Evolutionary conservation across 2,797 vertebrate species (phyloP).

Genomic region (Bryconaethiops microstoma): DNA sequence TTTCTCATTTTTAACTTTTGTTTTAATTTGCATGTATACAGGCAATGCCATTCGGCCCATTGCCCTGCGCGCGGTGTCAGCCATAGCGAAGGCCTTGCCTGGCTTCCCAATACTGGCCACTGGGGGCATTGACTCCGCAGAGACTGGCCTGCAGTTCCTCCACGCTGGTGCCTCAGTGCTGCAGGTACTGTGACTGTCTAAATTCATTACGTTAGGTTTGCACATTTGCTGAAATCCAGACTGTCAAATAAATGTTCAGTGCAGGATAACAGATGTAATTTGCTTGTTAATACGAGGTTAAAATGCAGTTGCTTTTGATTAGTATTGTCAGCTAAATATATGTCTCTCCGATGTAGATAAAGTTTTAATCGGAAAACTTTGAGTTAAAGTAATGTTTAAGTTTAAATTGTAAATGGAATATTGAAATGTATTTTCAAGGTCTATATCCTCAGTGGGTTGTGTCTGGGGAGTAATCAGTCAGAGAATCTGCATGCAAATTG

Average conservation of each 20-base stretch:
- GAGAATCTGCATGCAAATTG: conserved; percentile 70
- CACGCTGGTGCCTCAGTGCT: conserved; percentile 89
- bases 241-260: not conserved
- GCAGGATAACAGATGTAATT: not conserved
- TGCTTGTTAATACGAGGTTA: conserved; percentile 29
- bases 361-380: conserved; percentile 58
- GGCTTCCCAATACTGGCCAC: conserved; percentile 90
- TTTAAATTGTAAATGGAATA: conserved; percentile 60
- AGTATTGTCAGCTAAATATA: conserved; percentile 27
- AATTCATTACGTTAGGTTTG: not conserved
- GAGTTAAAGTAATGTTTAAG: conserved; percentile 58
- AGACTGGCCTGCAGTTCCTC: conserved; percentile 90
- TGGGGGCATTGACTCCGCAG: conserved; percentile 94
- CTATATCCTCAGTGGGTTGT: conserved; percentile 61
- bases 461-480: conserved; percentile 66
- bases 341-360: conserved; percentile 38
- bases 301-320: conserved; percentile 41
- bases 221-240: conserved; percentile 2
- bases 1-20: conserved; percentile 4
- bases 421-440: conserved; percentile 66
- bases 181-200: conserved; percentile 76
- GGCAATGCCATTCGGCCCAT: conserved; percentile 92
- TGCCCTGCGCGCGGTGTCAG: conserved; percentile 86
- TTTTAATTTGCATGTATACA: conserved; percentile 59
- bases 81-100: conserved; percentile 85